Conservation (phyloP, 1,140 invertebrate species). For the Leptinotarsa lineolata region DNA sequence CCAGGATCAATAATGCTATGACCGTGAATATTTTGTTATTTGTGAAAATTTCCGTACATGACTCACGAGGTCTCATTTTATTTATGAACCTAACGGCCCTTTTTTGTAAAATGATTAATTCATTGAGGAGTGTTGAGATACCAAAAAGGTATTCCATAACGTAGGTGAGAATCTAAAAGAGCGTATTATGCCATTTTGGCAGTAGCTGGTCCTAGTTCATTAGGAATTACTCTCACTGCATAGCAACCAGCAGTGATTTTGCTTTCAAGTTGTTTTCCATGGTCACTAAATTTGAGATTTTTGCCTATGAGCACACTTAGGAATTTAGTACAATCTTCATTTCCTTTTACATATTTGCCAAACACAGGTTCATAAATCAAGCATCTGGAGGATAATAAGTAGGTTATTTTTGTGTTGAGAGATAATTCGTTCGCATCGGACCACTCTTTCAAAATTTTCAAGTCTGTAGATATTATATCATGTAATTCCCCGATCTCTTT, state of each 20-base stretch:
- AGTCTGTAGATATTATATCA: slow-evolving; percentile 4
- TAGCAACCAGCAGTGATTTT: background rate
- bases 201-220: no score
- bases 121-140: no score
- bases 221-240: slow-evolving; percentile 11
- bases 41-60: no score
- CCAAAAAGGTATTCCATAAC: background rate
- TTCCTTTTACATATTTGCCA: background rate
- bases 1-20: no score
- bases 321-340: slow-evolving; percentile 8
- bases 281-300: slow-evolving; percentile 4
- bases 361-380: background rate
- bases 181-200: no score
- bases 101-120: no score
- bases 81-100: no score
- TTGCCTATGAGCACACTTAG: slow-evolving; percentile 1
- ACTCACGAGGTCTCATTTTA: no score
- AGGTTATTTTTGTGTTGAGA: slow-evolving; percentile 1
- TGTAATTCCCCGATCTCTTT: background rate
- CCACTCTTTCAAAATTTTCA: slow-evolving; percentile 1
- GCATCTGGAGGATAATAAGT: slow-evolving; percentile 6
- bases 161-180: no score
- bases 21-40: no score
- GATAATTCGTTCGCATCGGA: slow-evolving; percentile 2
- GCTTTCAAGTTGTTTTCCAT: background rate